phyloP scores from a whole-genome alignment of 2,113 vertebrate species.

The Rhinogobius similis region DNA sequence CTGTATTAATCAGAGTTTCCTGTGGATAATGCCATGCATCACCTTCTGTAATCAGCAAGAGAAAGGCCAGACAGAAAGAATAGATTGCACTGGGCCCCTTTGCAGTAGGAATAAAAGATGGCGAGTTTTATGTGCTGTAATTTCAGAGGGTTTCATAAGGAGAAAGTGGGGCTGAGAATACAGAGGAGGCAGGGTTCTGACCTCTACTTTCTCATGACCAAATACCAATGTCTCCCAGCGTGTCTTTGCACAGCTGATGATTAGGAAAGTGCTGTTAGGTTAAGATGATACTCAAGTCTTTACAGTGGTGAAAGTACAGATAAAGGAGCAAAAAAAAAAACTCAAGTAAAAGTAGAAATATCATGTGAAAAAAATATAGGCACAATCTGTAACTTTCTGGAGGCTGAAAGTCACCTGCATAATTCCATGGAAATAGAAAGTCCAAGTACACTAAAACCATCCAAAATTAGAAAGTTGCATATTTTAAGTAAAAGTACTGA shows the following conservation, averaged over 20 bases:
- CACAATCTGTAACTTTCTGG: too few relatives aligned
- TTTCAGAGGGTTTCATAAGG: conserved; percentile 18
- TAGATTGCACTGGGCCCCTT: conserved; percentile 27
- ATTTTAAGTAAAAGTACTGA: too few relatives aligned
- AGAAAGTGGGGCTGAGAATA: conserved; percentile 14
- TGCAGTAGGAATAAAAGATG: conserved; percentile 24
- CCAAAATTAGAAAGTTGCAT: too few relatives aligned
- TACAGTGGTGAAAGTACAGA: too few relatives aligned
- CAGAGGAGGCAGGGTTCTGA: conserved; percentile 17
- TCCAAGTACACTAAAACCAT: too few relatives aligned
- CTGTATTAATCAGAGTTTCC: conserved; percentile 56
- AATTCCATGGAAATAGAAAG: too few relatives aligned
- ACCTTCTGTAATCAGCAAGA: conserved; percentile 50
- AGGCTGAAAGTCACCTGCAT: too few relatives aligned
- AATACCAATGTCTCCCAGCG: background rate
- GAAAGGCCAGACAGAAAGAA: conserved; percentile 11
- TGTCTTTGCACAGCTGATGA: background rate
- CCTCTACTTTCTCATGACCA: conserved; percentile 17
- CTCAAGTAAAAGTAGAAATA: background rate
- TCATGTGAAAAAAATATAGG: too few relatives aligned
- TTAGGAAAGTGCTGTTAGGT: background rate
- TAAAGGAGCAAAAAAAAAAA: too few relatives aligned
- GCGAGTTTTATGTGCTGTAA: conserved; percentile 19
- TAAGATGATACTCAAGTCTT: background rate
- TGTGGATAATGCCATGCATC: conserved; percentile 48